A percentile compares a stretch with the other conserved stretches of the same genome.
phyloP scores from a whole-genome alignment of 2,797 vertebrate species.

The Rallus crepitans region DNA sequence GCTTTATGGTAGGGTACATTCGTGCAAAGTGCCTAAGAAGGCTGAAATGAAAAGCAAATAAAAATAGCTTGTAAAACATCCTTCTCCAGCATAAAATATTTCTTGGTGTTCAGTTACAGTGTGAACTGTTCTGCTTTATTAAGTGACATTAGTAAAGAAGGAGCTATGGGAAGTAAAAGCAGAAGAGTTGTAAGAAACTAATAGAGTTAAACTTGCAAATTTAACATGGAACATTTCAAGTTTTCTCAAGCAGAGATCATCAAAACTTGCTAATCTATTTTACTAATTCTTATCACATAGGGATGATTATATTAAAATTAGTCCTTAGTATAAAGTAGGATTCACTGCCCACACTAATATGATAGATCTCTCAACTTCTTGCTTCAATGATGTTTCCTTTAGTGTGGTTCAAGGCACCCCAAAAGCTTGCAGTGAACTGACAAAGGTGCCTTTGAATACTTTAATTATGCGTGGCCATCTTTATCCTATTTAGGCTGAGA shows the following conservation, averaged over 20 bases:
- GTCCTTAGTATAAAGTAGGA: not conserved
- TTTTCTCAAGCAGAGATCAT: conserved; percentile 43
- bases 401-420: not conserved
- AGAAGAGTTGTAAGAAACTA: not conserved
- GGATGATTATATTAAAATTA: conserved; percentile 14
- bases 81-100: not conserved
- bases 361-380: not conserved
- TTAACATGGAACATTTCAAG: conserved; percentile 23
- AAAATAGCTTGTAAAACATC: not conserved
- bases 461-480: conserved; percentile 3
- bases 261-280: not conserved
- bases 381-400: not conserved
- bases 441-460: conserved; percentile 43
- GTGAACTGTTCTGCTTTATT: conserved; percentile 1
- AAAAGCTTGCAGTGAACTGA: not conserved
- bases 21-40: not conserved
- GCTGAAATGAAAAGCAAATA: not conserved
- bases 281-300: not conserved
- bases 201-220: conserved; percentile 3
- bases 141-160: not conserved
- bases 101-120: not conserved
- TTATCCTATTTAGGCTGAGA: conserved; percentile 13
- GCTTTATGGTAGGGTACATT: not conserved
- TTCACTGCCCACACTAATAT: not conserved
- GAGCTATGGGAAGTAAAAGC: not conserved